These are phyloP conservation scores for Eristalis arbustorum DNA, from an alignment of 2,888 invertebrate genomes.

Conservation along the genomic window DNA sequence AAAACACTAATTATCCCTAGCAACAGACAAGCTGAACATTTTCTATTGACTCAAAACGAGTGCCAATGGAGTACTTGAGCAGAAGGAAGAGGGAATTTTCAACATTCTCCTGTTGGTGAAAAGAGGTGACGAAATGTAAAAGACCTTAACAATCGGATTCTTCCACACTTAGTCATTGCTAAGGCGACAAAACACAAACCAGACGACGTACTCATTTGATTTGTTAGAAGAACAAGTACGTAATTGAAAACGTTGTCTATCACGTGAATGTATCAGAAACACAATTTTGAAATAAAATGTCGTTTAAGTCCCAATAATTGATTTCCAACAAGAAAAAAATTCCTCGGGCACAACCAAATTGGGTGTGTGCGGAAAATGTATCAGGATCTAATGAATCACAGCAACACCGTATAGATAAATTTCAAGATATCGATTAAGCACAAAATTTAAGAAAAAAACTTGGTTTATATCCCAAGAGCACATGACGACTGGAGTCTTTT, in stretches of 20 bases:
- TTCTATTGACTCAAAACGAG: background rate
- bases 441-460: background rate
- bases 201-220: too few relatives aligned
- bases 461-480: background rate
- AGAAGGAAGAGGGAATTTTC: slow-evolving; percentile 8
- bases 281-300: too few relatives aligned
- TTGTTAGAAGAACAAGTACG: background rate
- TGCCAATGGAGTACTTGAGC: background rate
- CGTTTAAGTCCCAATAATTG: too few relatives aligned
- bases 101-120: background rate
- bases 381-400: slow-evolving; percentile 1
- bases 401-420: background rate
- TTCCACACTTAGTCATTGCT: too few relatives aligned
- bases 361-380: slow-evolving; percentile 11
- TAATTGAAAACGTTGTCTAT: too few relatives aligned
- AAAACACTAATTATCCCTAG: slow-evolving; percentile 33
- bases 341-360: background rate
- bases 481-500: too few relatives aligned
- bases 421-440: slow-evolving; percentile 33
- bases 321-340: too few relatives aligned
- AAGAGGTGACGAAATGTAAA: too few relatives aligned
- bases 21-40: slow-evolving; percentile 27
- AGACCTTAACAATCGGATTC: too few relatives aligned
- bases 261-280: too few relatives aligned
- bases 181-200: background rate